These are phyloP conservation scores for Antennarius striatus DNA, from an alignment of 2,113 vertebrate species.

Conservation along the genomic window DNA sequence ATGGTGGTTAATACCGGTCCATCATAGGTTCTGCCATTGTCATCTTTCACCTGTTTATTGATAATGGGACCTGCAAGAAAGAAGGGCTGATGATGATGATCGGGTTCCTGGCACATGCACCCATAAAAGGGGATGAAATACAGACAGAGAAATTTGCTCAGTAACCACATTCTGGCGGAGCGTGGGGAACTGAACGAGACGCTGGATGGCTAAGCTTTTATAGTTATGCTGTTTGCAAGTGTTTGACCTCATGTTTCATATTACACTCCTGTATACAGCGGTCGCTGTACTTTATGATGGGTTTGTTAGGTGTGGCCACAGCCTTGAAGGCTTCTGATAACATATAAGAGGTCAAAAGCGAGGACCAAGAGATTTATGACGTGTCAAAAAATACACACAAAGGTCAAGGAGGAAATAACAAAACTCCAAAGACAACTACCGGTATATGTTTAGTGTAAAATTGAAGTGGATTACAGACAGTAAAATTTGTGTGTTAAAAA, in stretches of 20 bases:
- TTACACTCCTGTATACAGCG: not conserved
- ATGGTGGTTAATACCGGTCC: conserved; percentile 62
- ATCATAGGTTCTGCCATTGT: not conserved
- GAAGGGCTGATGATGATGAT: not conserved
- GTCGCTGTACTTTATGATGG: conserved; percentile 12
- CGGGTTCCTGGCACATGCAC: conserved; percentile 3
- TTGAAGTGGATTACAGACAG: too few species aligned
- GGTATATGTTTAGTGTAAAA: too few species aligned
- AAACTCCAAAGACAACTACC: not conserved
- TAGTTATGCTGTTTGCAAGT: not conserved
- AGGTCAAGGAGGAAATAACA: not conserved
- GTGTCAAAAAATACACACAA: not conserved
- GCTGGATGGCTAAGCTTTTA: conserved; percentile 5
- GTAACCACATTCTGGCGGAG: conserved; percentile 2
- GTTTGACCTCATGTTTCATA: conserved; percentile 16
- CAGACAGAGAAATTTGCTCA: conserved; percentile 4
- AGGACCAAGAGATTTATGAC: not conserved
- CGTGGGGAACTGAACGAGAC: not conserved
- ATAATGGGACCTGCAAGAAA: conserved; percentile 36
- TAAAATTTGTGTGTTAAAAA: too few species aligned
- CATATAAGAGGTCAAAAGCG: not conserved
- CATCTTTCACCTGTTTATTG: not conserved
- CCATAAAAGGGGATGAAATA: conserved; percentile 7
- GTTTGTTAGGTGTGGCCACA: conserved; percentile 11
- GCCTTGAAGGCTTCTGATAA: conserved; percentile 23